Evolutionary conservation across 1,140 invertebrate genomes (phyloP).

Genomic region (Drosophila obscura): DNA sequence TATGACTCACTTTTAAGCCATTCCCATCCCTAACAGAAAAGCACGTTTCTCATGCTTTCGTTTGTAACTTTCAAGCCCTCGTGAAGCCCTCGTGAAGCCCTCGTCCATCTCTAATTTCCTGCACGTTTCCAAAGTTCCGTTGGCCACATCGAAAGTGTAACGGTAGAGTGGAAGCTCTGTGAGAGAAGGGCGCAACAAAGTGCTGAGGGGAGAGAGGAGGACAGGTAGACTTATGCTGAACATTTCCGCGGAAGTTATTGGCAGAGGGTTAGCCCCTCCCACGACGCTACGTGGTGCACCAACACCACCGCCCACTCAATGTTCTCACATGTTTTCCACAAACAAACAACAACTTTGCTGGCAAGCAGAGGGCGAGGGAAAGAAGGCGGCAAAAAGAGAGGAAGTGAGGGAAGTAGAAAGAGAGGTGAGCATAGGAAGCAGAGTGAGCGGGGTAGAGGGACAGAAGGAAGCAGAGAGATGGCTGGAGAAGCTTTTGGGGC

Average conservation of each 20-base stretch:
- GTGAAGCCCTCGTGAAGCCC: no score
- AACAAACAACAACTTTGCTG: constrained; percentile 49
- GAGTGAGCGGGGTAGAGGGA: constrained; percentile 7
- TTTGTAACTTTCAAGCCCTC: no score
- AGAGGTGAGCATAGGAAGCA: no score
- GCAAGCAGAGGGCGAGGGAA: constrained; percentile 5
- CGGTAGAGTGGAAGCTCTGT: constrained; percentile 6
- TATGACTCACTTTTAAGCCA: no score
- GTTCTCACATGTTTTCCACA: constrained; percentile 58
- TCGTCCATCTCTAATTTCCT: not conserved
- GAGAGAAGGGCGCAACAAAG: not conserved
- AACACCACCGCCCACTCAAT: not conserved
- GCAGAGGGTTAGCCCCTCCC: constrained; percentile 1
- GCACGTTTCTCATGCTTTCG: no score
- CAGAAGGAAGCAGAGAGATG: constrained; percentile 1
- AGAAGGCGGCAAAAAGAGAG: not conserved
- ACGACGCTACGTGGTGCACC: not conserved
- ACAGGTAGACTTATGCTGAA: constrained; percentile 9
- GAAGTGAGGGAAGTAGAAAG: not conserved
- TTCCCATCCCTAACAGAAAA: no score
- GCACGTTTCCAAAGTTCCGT: constrained; percentile 2
- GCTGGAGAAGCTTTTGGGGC: constrained; percentile 10
- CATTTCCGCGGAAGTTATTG: constrained; percentile 37
- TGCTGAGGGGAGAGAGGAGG: not conserved
- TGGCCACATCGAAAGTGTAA: constrained; percentile 33